phyloP scores from a whole-genome alignment of 1,140 invertebrate genomes.

The Tachypleus tridentatus region DNA sequence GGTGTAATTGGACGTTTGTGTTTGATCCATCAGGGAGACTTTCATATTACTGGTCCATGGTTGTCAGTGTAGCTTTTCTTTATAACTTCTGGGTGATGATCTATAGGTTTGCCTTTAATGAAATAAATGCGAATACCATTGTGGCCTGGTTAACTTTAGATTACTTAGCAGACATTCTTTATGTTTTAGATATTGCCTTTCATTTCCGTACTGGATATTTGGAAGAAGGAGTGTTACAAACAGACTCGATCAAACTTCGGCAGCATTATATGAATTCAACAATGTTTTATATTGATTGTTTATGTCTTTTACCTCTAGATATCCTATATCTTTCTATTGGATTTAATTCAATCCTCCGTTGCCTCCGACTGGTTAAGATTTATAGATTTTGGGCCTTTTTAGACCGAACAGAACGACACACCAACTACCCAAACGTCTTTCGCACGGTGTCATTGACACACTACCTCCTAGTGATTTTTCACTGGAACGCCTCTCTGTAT shows the following conservation, averaged over 20 bases:
- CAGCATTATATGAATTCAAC: constrained; percentile 98
- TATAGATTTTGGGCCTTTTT: constrained; percentile 97
- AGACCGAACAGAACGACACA: constrained; percentile 93
- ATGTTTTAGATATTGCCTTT: constrained; percentile 90
- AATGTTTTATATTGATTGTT: constrained; percentile 96
- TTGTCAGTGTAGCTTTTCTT: constrained; percentile 92
- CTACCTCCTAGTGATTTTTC: constrained; percentile 93
- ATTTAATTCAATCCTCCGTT: constrained; percentile 92
- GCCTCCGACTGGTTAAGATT: constrained; percentile 94
- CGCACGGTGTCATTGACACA: constrained; percentile 81
- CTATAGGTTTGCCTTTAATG: constrained; percentile 95
- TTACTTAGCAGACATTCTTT: constrained; percentile 91
- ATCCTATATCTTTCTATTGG: constrained; percentile 97
- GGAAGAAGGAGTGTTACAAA: constrained; percentile 92
- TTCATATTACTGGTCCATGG: constrained; percentile 94
- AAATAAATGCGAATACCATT: constrained; percentile 55
- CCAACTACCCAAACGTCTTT: constrained; percentile 96
- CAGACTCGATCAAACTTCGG: constrained; percentile 79
- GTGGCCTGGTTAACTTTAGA: constrained; percentile 93
- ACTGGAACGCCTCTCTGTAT: constrained; percentile 98
- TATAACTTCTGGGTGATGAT: constrained; percentile 99
- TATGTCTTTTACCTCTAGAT: constrained; percentile 92
- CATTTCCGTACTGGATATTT: constrained; percentile 95
- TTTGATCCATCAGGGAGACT: constrained; percentile 55
- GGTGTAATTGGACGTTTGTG: constrained; percentile 72